Percentiles rank a stretch among this genome's conserved stretches.
Evolutionary conservation across 2,797 vertebrate species (phyloP).

Genomic region (Myotis vivesi): DNA sequence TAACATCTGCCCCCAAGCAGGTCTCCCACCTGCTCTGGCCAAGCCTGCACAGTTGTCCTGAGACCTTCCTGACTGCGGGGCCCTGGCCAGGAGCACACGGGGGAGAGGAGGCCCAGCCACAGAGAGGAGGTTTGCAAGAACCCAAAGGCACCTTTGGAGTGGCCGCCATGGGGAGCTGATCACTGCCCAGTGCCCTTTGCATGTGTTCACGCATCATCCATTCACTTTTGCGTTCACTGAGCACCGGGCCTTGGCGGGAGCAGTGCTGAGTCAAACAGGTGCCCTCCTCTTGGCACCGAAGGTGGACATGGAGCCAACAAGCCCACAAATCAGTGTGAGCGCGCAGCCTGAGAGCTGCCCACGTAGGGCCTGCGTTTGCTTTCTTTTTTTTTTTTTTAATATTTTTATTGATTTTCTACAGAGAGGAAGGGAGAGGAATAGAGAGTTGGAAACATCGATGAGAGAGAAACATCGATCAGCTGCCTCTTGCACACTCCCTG

Average conservation of each 20-base stretch:
- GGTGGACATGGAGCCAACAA: fast-evolving
- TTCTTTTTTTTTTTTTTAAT: no score
- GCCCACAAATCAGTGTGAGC: neutral
- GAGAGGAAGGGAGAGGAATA: no score
- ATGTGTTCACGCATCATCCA: fast-evolving
- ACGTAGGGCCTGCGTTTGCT: fast-evolving
- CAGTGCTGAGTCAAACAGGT: fast-evolving
- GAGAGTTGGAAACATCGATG: no score
- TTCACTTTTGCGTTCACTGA: fast-evolving
- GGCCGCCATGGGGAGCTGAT: fast-evolving
- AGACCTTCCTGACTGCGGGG: neutral
- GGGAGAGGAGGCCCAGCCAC: neutral
- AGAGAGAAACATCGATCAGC: no score
- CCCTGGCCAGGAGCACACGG: fast-evolving
- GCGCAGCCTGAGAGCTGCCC: neutral
- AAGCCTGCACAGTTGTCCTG: neutral
- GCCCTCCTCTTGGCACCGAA: neutral
- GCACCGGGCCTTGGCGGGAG: neutral
- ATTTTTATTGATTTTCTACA: no score
- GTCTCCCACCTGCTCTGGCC: neutral
- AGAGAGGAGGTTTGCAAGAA: neutral
- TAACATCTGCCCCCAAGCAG: neutral
- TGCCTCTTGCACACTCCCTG: no score
- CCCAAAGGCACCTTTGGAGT: neutral
- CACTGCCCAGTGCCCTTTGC: fast-evolving